Percentiles rank a stretch among this genome's conserved stretches.
These are phyloP conservation scores for Tokudaia tokunoshimensis DNA, from an alignment of 2,797 vertebrate species.

Conservation along the genomic window DNA sequence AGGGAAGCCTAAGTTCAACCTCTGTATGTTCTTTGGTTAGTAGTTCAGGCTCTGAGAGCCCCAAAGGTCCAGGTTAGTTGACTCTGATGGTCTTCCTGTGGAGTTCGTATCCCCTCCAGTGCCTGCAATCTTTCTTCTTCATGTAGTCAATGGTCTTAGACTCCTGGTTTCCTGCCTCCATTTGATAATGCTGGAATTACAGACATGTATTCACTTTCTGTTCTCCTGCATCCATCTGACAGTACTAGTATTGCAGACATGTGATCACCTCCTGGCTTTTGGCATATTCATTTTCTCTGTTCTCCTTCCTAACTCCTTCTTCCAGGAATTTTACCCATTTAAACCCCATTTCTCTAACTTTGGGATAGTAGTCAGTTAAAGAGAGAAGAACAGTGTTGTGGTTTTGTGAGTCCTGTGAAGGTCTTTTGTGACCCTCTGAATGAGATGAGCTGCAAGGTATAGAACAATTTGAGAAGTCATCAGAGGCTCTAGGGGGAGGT, in stretches of 20 bases:
- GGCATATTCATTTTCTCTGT: not conserved
- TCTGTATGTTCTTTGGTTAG: not conserved
- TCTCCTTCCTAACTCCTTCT: not conserved
- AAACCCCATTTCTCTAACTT: not conserved
- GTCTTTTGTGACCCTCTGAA: not conserved
- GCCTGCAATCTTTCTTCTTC: not conserved
- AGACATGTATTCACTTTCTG: not conserved
- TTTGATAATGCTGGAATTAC: not conserved
- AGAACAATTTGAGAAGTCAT: not conserved
- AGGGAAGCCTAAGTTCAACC: not conserved
- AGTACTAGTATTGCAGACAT: not conserved
- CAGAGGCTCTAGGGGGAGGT: not conserved
- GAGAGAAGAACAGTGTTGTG: not conserved
- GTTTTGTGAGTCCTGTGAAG: not conserved
- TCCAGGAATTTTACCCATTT: not conserved
- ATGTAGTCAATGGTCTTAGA: not conserved
- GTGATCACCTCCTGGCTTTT: not conserved
- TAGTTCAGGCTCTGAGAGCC: not conserved
- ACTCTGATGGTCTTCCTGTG: too few relatives aligned
- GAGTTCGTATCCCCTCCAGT: too few relatives aligned
- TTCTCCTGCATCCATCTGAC: not conserved
- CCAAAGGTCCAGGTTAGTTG: not conserved
- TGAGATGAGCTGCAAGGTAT: accelerated
- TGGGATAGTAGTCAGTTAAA: not conserved
- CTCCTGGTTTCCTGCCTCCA: not conserved